phyloP scores from a whole-genome alignment of 2,113 vertebrate genomes.

The Channa maculata region DNA sequence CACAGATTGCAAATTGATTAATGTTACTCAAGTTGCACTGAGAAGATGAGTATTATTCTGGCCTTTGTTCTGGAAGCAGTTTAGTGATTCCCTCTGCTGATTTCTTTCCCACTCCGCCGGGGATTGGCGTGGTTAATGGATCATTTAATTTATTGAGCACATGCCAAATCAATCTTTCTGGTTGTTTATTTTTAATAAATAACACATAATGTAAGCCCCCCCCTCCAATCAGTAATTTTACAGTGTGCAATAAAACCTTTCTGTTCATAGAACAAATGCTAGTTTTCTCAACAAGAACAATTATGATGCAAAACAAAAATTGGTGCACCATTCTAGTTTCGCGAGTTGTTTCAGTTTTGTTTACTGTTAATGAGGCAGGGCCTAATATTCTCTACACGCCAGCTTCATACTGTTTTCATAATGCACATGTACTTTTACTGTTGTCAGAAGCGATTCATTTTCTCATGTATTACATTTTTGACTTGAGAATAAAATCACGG shows the following conservation, averaged over 20 bases:
- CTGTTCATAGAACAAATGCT: not conserved
- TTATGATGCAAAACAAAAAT: not conserved
- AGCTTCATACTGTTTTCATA: not conserved
- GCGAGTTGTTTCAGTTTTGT: not conserved
- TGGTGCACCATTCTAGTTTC: not conserved
- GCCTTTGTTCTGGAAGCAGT: not conserved
- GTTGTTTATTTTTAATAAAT: slow-evolving; percentile 4
- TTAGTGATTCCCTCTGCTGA: slow-evolving; percentile 3
- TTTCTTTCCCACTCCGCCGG: not conserved
- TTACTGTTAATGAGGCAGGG: not conserved
- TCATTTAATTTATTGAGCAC: slow-evolving; percentile 16
- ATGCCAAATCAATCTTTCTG: slow-evolving; percentile 14
- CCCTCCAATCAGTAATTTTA: slow-evolving; percentile 7
- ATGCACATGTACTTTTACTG: not conserved
- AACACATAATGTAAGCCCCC: not conserved
- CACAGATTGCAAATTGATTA: not conserved
- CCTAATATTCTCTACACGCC: not conserved
- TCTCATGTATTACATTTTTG: not conserved
- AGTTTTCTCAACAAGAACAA: not conserved
- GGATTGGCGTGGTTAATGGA: not conserved
- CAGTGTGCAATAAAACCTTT: no score
- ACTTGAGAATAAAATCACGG: not conserved
- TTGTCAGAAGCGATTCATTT: not conserved
- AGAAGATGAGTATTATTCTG: not conserved
- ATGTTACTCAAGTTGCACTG: no score